Evolutionary conservation across 2,797 vertebrate species (phyloP).

Genomic region (Chaetophractus vellerosus): DNA sequence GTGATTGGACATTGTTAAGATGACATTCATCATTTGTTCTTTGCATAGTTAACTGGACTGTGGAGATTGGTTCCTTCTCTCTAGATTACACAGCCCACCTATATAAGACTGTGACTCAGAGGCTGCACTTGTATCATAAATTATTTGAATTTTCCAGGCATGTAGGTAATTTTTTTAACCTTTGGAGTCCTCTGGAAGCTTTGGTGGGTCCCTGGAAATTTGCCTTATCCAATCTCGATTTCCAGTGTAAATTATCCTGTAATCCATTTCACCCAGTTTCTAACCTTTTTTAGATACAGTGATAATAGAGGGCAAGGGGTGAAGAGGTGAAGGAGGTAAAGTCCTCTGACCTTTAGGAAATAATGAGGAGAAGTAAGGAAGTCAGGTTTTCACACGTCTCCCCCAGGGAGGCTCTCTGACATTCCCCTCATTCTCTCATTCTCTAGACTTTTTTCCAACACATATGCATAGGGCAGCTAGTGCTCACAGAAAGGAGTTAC

Average conservation of each 20-base stretch:
- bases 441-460: background rate
- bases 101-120: background rate
- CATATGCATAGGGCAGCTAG: background rate
- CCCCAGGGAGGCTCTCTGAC: background rate
- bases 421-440: background rate
- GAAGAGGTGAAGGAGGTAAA: background rate
- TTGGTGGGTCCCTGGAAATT: background rate
- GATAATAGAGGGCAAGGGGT: background rate
- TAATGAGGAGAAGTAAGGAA: background rate
- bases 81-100: background rate
- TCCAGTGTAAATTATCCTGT: background rate
- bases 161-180: background rate
- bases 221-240: background rate
- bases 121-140: background rate
- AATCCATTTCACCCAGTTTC: background rate
- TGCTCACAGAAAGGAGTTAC: background rate
- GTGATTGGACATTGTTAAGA: background rate
- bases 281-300: background rate
- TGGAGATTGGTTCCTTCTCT: background rate
- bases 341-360: background rate
- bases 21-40: background rate
- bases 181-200: background rate
- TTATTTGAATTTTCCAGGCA: background rate
- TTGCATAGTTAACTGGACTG: background rate
- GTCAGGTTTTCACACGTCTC: background rate